A percentile compares a stretch with the other conserved stretches of the same genome.
Conservation (phyloP, 2,797 vertebrate species). For the Valencia hispanica region DNA sequence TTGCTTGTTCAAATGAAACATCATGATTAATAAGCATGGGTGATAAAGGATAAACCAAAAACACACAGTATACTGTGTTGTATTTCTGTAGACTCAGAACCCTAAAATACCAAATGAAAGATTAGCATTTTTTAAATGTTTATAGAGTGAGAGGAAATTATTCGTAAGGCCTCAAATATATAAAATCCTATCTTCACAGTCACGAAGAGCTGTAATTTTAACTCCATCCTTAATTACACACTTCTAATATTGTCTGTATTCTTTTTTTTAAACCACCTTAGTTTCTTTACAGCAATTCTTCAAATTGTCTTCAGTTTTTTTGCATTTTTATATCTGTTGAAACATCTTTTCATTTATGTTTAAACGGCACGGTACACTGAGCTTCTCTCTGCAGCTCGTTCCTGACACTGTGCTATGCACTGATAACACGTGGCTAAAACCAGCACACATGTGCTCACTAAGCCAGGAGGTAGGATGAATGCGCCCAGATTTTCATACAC, state of each 20-base stretch:
- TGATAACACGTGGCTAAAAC: conserved; percentile 59
- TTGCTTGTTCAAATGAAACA: neutral
- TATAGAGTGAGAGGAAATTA: neutral
- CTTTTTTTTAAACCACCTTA: neutral
- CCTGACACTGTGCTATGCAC: conserved; percentile 65
- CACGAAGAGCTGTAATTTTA: neutral
- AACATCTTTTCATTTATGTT: conserved; percentile 43
- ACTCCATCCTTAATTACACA: neutral
- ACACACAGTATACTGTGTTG: neutral
- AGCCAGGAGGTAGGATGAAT: conserved; percentile 28
- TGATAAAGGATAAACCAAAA: neutral
- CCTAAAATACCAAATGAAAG: neutral
- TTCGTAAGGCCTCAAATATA: neutral
- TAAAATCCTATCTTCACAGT: neutral
- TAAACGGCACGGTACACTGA: conserved; percentile 46
- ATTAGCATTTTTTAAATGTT: neutral
- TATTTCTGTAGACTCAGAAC: neutral
- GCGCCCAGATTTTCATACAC: conserved; percentile 12
- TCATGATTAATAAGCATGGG: neutral
- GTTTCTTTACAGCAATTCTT: neutral
- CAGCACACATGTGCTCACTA: conserved; percentile 54
- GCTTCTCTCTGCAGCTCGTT: conserved; percentile 59
- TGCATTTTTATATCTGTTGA: neutral
- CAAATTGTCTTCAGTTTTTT: neutral
- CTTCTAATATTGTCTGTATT: neutral